phyloP scores from a whole-genome alignment of 2,113 vertebrate species.

The Bos indicus region DNA sequence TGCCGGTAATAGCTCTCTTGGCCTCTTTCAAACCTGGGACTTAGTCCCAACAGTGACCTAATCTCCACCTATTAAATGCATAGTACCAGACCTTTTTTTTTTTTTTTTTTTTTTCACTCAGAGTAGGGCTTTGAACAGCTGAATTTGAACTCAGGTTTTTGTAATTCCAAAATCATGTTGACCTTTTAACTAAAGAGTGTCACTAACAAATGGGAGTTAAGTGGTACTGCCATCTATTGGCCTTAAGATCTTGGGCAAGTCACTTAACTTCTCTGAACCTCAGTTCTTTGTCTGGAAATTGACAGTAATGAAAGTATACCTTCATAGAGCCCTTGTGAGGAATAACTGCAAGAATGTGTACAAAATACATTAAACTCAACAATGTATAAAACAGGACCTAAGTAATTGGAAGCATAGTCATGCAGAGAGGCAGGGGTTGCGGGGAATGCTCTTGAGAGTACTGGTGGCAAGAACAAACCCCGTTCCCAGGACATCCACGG shows the following conservation, averaged over 20 bases:
- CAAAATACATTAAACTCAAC: not conserved
- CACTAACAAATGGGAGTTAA: not conserved
- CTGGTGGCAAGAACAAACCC: no score
- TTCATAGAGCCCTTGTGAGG: not conserved
- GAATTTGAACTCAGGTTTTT: conserved; percentile 9
- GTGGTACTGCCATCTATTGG: not conserved
- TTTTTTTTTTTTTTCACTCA: not conserved
- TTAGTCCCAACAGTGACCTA: not conserved
- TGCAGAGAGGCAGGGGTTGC: not conserved
- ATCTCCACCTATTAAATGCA: not conserved
- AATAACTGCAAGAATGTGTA: not conserved
- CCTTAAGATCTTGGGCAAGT: not conserved
- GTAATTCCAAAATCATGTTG: not conserved
- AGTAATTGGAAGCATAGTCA: not conserved
- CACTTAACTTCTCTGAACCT: not conserved
- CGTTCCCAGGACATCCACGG: not conserved
- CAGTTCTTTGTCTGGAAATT: not conserved
- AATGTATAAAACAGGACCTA: not conserved
- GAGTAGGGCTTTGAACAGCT: not conserved
- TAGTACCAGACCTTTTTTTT: not conserved
- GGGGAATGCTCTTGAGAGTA: not conserved
- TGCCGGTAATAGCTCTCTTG: not conserved
- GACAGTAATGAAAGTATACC: not conserved
- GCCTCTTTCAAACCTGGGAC: not conserved
- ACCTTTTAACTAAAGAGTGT: not conserved